Base-by-base conservation (phyloP, 2,113 vertebrate species). In the Rhadina sibilatrix region DNA sequence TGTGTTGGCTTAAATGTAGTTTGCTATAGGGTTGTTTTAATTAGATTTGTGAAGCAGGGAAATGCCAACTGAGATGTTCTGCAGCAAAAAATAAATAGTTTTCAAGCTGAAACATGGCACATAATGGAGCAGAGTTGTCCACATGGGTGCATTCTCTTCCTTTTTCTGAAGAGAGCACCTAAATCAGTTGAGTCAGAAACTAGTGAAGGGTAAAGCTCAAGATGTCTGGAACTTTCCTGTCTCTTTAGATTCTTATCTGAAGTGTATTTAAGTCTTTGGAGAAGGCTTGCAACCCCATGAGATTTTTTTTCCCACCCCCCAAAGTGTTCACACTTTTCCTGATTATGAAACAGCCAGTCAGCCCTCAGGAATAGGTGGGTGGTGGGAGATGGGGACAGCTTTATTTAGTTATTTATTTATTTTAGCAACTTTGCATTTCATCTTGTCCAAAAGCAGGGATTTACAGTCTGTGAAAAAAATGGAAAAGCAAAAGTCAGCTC, bases 21-120 rank as follows among this genome's bases (percentile, higher is more conserved):
- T 95, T 91, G 72, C 74, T 93, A 89, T 61, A 56, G 72, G 47
- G 59, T 88, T 94, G 54, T 91, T 96, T 88, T 89, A 94, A 94
- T 94, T 86, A 87, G 52, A 42, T 30, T 88, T 10, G 3, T 56
- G 60, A 83, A 92, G 64, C 28, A 75, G 68, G 30, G 33, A 90
- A 88, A 89, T 68, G 64, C 75, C 78, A 91, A 65, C 59, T 64
- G 90, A 69, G 76, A 75, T 72, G 31, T 84, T 95, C 49, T 69
- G 68, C 76, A 87, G 47, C 20, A 93, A 70, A 35, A 46, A 91
- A 61, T 21, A 83, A n/a, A 1, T 12, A 30, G 31, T 87, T 95
- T 96, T 93, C 93, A 96, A 90, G 93, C 83, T 87, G 83, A 92
- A 95, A 93, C 64, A 53, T 75, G 79, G 83, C 30, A 89, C 13